These are phyloP conservation scores for Pectinophora gossypiella DNA, from an alignment of 1,140 invertebrate species.

Conservation along the genomic window DNA sequence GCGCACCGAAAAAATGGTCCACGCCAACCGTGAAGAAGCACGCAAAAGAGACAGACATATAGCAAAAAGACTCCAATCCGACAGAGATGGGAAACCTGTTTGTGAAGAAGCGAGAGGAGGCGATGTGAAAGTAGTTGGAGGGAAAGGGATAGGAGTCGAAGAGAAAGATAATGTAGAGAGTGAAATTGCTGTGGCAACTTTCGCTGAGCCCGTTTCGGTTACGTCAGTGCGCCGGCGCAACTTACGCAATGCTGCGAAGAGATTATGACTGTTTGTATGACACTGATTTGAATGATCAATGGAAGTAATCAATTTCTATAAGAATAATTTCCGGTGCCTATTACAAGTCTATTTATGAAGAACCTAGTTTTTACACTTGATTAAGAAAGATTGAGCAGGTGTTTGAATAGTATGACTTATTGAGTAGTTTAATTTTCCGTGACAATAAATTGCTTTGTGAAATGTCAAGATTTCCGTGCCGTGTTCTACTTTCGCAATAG, in stretches of 20 bases:
- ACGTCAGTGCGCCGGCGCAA: conserved; percentile 50
- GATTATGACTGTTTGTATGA: conserved; percentile 61
- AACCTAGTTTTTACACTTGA: too few relatives aligned
- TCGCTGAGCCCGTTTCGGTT: conserved; percentile 69
- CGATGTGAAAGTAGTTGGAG: conserved; percentile 14
- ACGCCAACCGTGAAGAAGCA: conserved; percentile 46
- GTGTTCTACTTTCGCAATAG: too few relatives aligned
- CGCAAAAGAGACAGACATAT: conserved; percentile 35
- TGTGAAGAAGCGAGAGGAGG: conserved; percentile 28
- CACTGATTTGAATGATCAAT: conserved; percentile 61
- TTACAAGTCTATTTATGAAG: conserved; percentile 5
- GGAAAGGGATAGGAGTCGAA: conserved; percentile 37
- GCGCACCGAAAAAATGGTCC: conserved; percentile 52
- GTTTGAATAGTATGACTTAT: too few relatives aligned
- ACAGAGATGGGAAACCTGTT: conserved; percentile 33
- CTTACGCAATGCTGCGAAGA: conserved; percentile 46
- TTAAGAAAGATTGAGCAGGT: too few relatives aligned
- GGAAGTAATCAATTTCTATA: conserved; percentile 51
- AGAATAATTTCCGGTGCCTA: conserved; percentile 36
- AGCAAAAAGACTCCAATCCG: conserved; percentile 18
- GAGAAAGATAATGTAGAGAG: conserved; percentile 59
- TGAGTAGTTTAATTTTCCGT: too few relatives aligned
- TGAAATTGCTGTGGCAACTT: conserved; percentile 67
- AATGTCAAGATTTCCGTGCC: too few relatives aligned
- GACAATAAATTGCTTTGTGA: too few relatives aligned